A percentile compares a stretch with the other conserved stretches of the same genome.
Evolutionary conservation across 2,888 invertebrate species (phyloP).

Genomic region (Biston betularia): DNA sequence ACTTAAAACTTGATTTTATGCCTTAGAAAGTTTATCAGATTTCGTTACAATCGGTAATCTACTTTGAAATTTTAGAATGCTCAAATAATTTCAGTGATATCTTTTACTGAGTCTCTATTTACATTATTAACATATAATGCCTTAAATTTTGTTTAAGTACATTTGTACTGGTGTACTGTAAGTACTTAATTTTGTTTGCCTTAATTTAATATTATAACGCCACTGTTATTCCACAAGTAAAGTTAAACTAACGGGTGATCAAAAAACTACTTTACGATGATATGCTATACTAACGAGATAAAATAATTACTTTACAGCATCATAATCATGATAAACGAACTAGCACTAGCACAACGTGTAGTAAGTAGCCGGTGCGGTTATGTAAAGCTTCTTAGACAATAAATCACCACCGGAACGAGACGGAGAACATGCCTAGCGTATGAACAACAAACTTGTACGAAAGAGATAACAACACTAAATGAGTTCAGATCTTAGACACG

Average conservation of each 20-base stretch:
- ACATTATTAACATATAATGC: neutral
- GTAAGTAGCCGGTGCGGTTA: slow-evolving; percentile 70
- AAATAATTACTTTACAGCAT: slow-evolving; percentile 76
- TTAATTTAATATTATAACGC: neutral
- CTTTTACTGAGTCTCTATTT: slow-evolving; percentile 1
- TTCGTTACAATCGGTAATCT: slow-evolving; percentile 32
- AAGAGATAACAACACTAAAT: slow-evolving; percentile 51
- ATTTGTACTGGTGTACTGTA: too few species aligned
- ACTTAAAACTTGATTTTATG: slow-evolving; percentile 38
- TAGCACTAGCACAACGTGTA: slow-evolving; percentile 65
- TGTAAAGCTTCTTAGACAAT: slow-evolving; percentile 69
- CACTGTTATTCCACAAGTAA: slow-evolving; percentile 18
- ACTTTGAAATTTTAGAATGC: slow-evolving; percentile 30
- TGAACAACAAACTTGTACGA: slow-evolving; percentile 40
- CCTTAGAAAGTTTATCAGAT: slow-evolving; percentile 35
- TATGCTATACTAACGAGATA: slow-evolving; percentile 64
- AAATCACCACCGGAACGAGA: slow-evolving; percentile 72
- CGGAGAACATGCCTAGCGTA: slow-evolving; percentile 42
- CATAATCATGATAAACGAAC: slow-evolving; percentile 74
- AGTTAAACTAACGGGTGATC: slow-evolving; percentile 32
- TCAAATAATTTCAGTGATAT: slow-evolving; percentile 22
- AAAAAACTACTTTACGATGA: slow-evolving; percentile 46
- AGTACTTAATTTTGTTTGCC: slow-evolving; percentile 1
- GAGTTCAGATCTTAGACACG: slow-evolving; percentile 55
- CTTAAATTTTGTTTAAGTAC: neutral